A percentile compares a stretch with the other conserved stretches of the same genome.
These are phyloP conservation scores for Sebastes schlegelii DNA, from an alignment of 2,113 vertebrate species.

Conservation along the genomic window DNA sequence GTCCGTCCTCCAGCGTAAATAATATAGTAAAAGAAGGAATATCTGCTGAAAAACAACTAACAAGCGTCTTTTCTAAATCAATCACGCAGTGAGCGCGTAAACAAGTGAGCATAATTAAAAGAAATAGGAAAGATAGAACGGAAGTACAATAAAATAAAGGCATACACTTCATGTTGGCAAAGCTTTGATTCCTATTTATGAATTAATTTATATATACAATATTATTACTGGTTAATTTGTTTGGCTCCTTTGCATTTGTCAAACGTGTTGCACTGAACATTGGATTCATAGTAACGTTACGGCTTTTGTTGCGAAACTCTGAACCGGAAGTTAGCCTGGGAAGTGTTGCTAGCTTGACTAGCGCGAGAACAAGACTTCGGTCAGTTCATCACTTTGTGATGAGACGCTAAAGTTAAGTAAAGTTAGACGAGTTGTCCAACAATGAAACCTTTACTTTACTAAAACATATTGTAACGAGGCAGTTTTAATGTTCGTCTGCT, in stretches of 20 bases:
- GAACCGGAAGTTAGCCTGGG: not conserved
- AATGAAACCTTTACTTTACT: not conserved
- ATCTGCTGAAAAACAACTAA: no score
- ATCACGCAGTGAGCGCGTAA: no score
- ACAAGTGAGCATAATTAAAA: not conserved
- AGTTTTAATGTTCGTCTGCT: not conserved
- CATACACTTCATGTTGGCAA: not conserved
- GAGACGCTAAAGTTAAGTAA: no score
- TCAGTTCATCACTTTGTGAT: not conserved
- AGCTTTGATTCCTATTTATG: not conserved
- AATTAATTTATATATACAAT: not conserved
- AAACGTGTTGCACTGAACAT: not conserved
- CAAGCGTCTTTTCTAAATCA: no score
- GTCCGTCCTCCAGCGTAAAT: no score
- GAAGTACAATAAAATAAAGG: not conserved
- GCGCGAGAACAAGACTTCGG: no score
- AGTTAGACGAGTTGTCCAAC: no score
- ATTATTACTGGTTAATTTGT: not conserved
- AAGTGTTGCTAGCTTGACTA: not conserved
- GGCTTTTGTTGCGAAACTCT: constrained; percentile 9
- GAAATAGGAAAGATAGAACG: not conserved
- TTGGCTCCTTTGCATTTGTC: not conserved
- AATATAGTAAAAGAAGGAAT: no score
- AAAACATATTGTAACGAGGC: not conserved
- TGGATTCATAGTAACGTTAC: no score